Percentiles rank a stretch among this genome's conserved stretches.
Evolutionary conservation across 2,113 vertebrate species (phyloP).

Genomic region (Pachyramphus minor): DNA sequence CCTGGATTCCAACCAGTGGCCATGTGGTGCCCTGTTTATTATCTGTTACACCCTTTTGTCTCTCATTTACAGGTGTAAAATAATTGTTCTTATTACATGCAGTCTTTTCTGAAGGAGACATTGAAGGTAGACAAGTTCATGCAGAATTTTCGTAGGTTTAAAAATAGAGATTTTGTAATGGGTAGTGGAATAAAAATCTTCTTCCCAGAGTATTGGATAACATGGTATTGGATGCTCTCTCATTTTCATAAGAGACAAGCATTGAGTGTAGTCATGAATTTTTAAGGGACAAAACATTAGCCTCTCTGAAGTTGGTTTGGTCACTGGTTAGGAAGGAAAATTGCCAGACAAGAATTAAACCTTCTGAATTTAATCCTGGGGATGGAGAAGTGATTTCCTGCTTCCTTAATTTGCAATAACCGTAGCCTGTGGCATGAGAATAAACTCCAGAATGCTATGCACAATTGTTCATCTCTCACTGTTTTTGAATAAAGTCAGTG

Average conservation of each 20-base stretch:
- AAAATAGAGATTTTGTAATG: neutral
- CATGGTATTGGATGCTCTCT: neutral
- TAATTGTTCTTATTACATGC: neutral
- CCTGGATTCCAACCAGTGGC: neutral
- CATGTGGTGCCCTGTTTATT: neutral
- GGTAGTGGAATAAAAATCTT: constrained; percentile 19
- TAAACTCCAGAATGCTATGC: neutral
- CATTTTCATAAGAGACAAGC: neutral
- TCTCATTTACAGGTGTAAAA: neutral
- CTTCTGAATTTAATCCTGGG: constrained; percentile 28
- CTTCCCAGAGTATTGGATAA: neutral
- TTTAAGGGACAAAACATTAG: constrained; percentile 9
- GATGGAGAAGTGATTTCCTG: constrained; percentile 21
- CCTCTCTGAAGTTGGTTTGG: neutral
- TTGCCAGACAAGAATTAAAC: constrained; percentile 29
- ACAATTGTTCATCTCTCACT: constrained; percentile 27
- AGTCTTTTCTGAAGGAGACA: neutral
- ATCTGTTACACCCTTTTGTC: neutral
- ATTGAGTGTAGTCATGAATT: neutral
- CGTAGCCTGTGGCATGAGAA: neutral
- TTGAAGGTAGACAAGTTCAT: neutral
- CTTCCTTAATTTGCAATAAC: neutral
- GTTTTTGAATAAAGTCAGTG: constrained; percentile 55
- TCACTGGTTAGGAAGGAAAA: neutral
- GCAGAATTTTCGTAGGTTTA: constrained; percentile 4